Evolutionary conservation across 2,888 invertebrate species (phyloP).

Genomic region (Carcina quercana): DNA sequence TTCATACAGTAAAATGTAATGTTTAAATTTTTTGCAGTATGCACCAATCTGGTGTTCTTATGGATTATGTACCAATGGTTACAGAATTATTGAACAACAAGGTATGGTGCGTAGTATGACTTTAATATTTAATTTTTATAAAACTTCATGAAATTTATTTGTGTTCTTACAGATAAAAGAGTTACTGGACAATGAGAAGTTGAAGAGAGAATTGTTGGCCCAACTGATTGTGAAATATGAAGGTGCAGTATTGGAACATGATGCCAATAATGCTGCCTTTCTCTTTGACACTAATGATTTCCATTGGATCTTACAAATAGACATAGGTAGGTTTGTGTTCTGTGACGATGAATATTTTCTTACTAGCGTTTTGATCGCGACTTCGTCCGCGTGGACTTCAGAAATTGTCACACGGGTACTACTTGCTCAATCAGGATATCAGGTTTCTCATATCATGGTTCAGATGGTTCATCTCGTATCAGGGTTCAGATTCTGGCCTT

Average conservation of each 20-base stretch:
- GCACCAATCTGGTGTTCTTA: conserved; percentile 66
- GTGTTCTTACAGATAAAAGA: conserved; percentile 46
- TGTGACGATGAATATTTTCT: too few relatives aligned
- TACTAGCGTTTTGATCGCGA: too few relatives aligned
- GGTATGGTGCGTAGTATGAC: conserved; percentile 23
- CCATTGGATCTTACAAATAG: conserved; percentile 76
- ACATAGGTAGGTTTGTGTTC: conserved; percentile 48
- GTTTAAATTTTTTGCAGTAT: conserved; percentile 40
- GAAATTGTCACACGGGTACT: too few relatives aligned
- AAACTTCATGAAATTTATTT: not conserved
- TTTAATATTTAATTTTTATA: not conserved
- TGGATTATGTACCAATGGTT: conserved; percentile 75
- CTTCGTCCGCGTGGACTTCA: too few relatives aligned
- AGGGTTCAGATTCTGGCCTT: too few relatives aligned
- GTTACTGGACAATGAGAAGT: conserved; percentile 55
- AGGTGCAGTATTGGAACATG: conserved; percentile 64
- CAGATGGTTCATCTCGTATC: too few relatives aligned
- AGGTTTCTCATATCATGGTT: too few relatives aligned
- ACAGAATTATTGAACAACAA: conserved; percentile 68
- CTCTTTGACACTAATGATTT: conserved; percentile 77
- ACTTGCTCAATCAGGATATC: too few relatives aligned
- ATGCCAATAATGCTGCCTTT: conserved; percentile 68
- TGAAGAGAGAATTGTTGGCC: conserved; percentile 57
- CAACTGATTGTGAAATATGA: conserved; percentile 66
- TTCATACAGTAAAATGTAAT: not conserved